A percentile compares a stretch with the other conserved stretches of the same genome.
Conservation (phyloP, 1,140 invertebrate species). For the Orchestia grillus region DNA sequence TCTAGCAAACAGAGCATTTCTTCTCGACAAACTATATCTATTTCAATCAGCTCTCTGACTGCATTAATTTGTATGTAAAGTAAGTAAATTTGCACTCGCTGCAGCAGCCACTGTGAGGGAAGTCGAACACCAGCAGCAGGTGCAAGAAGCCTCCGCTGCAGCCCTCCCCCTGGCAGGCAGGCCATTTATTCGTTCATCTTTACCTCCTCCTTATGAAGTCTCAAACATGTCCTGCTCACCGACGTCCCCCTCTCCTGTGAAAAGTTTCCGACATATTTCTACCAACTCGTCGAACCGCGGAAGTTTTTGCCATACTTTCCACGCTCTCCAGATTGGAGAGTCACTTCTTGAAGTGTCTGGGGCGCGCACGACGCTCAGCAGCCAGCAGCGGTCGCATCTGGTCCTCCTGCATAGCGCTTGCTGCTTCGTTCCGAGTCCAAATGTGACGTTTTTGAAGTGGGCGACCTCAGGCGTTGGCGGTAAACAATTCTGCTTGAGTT, state of each 20-base stretch:
- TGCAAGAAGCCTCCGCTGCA: background rate
- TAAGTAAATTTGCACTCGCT: background rate
- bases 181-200: background rate
- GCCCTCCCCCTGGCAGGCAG: background rate
- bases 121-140: background rate
- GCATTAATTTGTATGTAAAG: background rate
- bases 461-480: background rate
- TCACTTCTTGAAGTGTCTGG: conserved; percentile 13
- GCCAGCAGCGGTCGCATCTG: background rate
- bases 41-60: background rate
- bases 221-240: background rate
- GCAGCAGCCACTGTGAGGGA: background rate
- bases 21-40: background rate
- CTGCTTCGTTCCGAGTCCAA: background rate
- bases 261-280: conserved; percentile 50
- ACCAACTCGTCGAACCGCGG: conserved; percentile 46
- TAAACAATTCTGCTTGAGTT: background rate
- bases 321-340: conserved; percentile 53
- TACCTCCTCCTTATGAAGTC: conserved; percentile 1
- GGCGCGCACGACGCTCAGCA: background rate
- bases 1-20: too few species aligned
- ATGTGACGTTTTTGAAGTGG: background rate
- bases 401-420: background rate
- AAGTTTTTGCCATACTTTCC: conserved; percentile 54
- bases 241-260: conserved; percentile 15